A percentile compares a stretch with the other conserved stretches of the same genome.
phyloP scores from a whole-genome alignment of 2,797 vertebrate genomes.

The Enteromius afrohamiltoni region DNA sequence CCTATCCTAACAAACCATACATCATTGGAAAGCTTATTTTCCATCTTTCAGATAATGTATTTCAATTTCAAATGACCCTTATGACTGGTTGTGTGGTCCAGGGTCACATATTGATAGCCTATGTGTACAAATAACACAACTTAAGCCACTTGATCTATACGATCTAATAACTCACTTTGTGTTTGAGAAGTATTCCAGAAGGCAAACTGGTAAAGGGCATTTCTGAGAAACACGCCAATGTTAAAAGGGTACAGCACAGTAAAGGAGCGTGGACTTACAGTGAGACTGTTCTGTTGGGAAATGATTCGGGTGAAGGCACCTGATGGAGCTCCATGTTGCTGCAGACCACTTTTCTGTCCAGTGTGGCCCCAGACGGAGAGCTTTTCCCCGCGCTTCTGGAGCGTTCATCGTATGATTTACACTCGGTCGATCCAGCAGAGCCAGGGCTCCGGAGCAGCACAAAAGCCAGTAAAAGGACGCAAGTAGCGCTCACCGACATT shows the following conservation, averaged over 20 bases:
- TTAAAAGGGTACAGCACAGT: neutral
- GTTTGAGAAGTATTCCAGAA: neutral
- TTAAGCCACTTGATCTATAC: no score
- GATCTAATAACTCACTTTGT: neutral
- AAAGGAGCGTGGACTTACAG: constrained; percentile 86
- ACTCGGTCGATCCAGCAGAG: constrained; percentile 76
- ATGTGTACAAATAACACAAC: neutral
- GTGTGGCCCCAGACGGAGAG: constrained; percentile 54
- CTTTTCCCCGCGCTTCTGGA: constrained; percentile 71
- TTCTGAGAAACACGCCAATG: neutral
- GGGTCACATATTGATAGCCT: neutral
- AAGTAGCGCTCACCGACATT: constrained; percentile 67
- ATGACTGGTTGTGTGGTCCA: neutral
- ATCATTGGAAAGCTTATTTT: neutral
- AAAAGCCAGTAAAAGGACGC: constrained; percentile 64
- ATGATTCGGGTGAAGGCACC: constrained; percentile 81
- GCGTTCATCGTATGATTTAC: constrained; percentile 84
- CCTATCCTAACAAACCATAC: neutral
- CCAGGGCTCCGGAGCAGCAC: constrained; percentile 66
- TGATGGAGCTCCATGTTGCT: constrained; percentile 89
- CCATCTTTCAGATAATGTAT: neutral
- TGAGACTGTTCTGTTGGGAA: constrained; percentile 90
- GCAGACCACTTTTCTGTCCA: constrained; percentile 85
- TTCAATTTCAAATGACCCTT: no score
- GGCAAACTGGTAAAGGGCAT: neutral